Percentiles rank a stretch among this genome's conserved stretches.
These are phyloP conservation scores for Nycteola revayana DNA, from an alignment of 2,888 invertebrate species.

Conservation along the genomic window DNA sequence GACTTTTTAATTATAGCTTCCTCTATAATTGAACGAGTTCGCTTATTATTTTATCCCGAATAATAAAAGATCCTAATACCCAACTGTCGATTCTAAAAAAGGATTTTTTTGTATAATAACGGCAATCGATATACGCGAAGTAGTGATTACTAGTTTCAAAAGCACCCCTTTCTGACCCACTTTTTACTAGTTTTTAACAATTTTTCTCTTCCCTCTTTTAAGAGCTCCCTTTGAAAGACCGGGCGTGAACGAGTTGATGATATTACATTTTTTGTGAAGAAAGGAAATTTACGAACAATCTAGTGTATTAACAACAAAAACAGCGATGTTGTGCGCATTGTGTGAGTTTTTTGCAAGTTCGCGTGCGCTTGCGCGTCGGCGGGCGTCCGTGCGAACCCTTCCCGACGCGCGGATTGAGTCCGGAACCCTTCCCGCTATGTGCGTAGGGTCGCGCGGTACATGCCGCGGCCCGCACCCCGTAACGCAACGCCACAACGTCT, in stretches of 20 bases:
- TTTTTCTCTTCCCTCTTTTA: slow-evolving; percentile 74
- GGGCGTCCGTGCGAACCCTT: slow-evolving; percentile 77
- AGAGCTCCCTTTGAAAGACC: slow-evolving; percentile 75
- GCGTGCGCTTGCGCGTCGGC: slow-evolving; percentile 81
- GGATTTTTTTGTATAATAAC: slow-evolving; percentile 73
- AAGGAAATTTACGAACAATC: slow-evolving; percentile 80
- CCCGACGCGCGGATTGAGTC: slow-evolving; percentile 59
- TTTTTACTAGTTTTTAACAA: slow-evolving; percentile 79
- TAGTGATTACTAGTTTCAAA: slow-evolving; percentile 80
- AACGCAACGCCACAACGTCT: slow-evolving; percentile 47
- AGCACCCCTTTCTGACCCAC: slow-evolving; percentile 82
- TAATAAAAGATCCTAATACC: slow-evolving; percentile 63
- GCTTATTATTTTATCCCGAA: slow-evolving; percentile 53
- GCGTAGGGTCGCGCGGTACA: slow-evolving; percentile 34
- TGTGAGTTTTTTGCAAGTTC: slow-evolving; percentile 74
- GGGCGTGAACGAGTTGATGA: slow-evolving; percentile 83
- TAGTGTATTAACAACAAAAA: slow-evolving; percentile 79
- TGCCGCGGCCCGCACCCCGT: slow-evolving; percentile 19
- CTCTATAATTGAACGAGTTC: slow-evolving; percentile 42
- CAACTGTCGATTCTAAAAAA: slow-evolving; percentile 64
- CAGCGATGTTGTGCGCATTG: slow-evolving; percentile 74
- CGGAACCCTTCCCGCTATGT: slow-evolving; percentile 74
- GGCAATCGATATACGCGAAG: slow-evolving; percentile 77
- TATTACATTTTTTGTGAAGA: slow-evolving; percentile 78
- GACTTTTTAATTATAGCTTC: slow-evolving; percentile 46